phyloP scores from a whole-genome alignment of 2,888 invertebrate species.

The Rotaria magnacalcarata region DNA sequence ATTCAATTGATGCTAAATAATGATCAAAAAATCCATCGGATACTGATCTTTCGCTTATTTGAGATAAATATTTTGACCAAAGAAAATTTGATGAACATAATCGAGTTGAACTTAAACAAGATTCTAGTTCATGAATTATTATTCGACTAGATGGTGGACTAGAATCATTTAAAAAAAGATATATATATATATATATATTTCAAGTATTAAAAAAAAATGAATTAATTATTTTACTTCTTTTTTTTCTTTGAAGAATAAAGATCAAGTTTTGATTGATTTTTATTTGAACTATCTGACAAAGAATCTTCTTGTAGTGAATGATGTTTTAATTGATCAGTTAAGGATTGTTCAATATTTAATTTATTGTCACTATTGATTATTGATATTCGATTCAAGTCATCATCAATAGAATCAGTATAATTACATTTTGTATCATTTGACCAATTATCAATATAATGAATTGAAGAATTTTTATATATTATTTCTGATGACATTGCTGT shows the following conservation, averaged over 20 bases:
- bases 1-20: constrained; percentile 15
- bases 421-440: background rate
- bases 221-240: background rate
- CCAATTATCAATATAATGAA: background rate
- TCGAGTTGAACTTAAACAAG: background rate
- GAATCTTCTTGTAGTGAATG: background rate
- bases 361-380: background rate
- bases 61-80: constrained; percentile 8
- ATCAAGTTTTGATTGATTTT: background rate
- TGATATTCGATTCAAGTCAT: background rate
- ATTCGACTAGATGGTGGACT: background rate
- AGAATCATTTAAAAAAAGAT: background rate
- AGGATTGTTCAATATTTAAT: background rate
- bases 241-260: background rate
- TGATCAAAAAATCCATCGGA: constrained; percentile 23
- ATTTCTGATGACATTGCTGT: background rate
- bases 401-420: background rate
- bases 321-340: background rate
- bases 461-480: too few species aligned
- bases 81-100: background rate
- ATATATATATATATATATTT: too few species aligned
- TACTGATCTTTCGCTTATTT: background rate
- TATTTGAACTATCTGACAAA: background rate
- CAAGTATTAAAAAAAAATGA: background rate
- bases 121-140: background rate